Evolutionary conservation across 2,113 vertebrate genomes (phyloP), one percentile per base, ranked within the genome.

Genomic region (Furnarius figulus): DNA sequence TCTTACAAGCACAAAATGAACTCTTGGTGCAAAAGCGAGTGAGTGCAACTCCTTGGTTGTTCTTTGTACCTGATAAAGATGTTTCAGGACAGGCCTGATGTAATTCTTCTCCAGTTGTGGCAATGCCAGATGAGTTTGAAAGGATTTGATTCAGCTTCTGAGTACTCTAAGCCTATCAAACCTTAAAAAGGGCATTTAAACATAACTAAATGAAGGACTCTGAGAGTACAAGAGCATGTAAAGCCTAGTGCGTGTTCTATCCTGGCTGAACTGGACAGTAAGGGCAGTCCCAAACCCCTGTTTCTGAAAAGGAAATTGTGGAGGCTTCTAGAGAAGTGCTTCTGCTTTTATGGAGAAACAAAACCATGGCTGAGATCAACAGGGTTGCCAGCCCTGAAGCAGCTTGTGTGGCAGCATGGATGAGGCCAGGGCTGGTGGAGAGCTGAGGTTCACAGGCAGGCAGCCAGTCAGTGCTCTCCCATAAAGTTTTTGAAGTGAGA

Each of bases 151-250:
- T 20, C 63, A 66, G 23, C 40, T 83, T 52, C 56, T n/a, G 39
- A 61, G 44, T 18, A 16, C 30, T 75, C 35, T 59, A n/a, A 63
- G 47, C 79, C 70, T 72, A 27, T n/a, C 37, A 52, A 71, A 59
- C 14, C 31, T 75, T 61, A 63, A 56, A 39, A 73, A 50, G 47
- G 44, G 27, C 63, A 56, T 61, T 61, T 75, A 71, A 73, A 62
- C 39, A 10, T 31, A 44, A 59, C 28, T 42, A 21, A 77, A 66
- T 62, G 0, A 84, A 44, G 53, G 74, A 52, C 24, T 56, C 17
- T 14, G 39, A 39, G 46, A 63, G 65, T 42, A 22, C 8, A 23
- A 7, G 31, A 49, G 12, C 1, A 1, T 0, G 0, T 52, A 61
- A 85, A 67, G 61, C 56, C 70, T 63, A 37, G 47, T 13, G 24